Evolutionary conservation across 1,140 invertebrate genomes (phyloP).

Genomic region (Hyles euphorbiae): DNA sequence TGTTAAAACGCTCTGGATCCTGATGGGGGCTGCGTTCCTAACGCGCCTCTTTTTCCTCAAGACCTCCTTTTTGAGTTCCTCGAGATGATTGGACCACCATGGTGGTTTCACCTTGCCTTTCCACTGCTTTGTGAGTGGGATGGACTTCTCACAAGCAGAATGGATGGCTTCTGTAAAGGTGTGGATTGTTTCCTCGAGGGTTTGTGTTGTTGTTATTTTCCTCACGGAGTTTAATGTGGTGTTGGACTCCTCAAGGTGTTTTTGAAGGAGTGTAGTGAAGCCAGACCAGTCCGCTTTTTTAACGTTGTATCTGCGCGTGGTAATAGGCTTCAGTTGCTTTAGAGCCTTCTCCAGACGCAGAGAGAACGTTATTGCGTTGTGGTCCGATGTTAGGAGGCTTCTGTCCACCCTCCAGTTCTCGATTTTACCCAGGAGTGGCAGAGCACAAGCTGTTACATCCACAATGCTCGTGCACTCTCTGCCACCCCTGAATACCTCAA

Average conservation of each 20-base stretch:
- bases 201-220: neutral
- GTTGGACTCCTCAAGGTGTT: neutral
- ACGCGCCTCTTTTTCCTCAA: constrained; percentile 21
- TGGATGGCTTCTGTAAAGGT: constrained; percentile 14
- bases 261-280: constrained; percentile 11
- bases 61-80: constrained; percentile 15
- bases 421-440: constrained; percentile 7
- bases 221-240: constrained; percentile 2
- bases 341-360: neutral
- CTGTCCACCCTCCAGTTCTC: constrained; percentile 17
- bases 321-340: neutral
- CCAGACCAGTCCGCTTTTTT: constrained; percentile 27
- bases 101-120: constrained; percentile 9
- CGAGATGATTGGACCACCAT: constrained; percentile 25
- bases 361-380: constrained; percentile 15
- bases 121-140: constrained; percentile 8
- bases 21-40: constrained; percentile 19
- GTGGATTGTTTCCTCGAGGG: constrained; percentile 3
- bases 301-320: constrained; percentile 25
- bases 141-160: constrained; percentile 16
- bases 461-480: constrained; percentile 25
- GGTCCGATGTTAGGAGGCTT: constrained; percentile 16
- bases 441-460: constrained; percentile 27
- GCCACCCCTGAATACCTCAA: constrained; percentile 16
- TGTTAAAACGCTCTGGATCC: constrained; percentile 13